Percentiles rank a stretch among this genome's conserved stretches.
These are phyloP conservation scores for Ploceus nigricollis DNA, from an alignment of 2,113 vertebrate genomes.

Conservation along the genomic window DNA sequence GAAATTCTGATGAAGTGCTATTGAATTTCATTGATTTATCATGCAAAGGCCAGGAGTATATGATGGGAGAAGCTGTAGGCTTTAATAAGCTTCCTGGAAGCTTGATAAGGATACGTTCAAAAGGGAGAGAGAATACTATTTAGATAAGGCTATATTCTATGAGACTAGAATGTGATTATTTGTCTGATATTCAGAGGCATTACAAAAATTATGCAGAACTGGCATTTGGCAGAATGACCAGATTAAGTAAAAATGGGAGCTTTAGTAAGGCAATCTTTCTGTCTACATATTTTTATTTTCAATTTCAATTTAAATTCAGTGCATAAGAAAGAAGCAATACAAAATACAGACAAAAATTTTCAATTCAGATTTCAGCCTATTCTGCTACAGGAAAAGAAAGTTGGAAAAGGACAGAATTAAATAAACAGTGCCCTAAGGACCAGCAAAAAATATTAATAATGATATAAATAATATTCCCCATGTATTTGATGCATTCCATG, in stretches of 20 bases:
- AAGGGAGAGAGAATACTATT: slow-evolving; percentile 5
- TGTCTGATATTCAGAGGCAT: neutral
- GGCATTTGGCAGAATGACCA: neutral
- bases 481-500: neutral
- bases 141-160: slow-evolving; percentile 10
- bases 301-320: neutral
- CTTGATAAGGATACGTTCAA: slow-evolving; percentile 18
- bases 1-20: neutral
- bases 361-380: neutral
- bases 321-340: neutral
- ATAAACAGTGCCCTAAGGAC: neutral
- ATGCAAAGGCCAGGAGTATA: neutral
- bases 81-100: slow-evolving; percentile 31
- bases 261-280: neutral
- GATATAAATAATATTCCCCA: neutral
- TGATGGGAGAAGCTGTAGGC: neutral
- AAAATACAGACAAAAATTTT: neutral
- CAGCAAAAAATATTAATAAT: neutral
- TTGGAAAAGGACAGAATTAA: neutral
- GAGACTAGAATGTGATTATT: slow-evolving; percentile 16
- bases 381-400: neutral
- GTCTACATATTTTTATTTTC: neutral
- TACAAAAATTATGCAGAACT: neutral
- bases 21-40: slow-evolving; percentile 53
- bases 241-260: neutral